phyloP scores from a whole-genome alignment of 1,140 invertebrate genomes.

The Eriocheir sinensis region DNA sequence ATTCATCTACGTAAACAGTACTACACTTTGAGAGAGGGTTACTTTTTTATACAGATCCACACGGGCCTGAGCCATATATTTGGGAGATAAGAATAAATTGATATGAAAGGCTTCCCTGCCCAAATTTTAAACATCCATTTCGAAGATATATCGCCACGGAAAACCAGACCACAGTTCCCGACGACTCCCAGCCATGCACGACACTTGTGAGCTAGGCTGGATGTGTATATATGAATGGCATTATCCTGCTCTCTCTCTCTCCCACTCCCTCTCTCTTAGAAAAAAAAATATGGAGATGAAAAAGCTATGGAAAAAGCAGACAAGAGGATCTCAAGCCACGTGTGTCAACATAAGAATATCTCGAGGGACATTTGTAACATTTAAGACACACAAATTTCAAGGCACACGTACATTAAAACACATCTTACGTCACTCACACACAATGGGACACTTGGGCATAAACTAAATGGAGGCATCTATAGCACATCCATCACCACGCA shows the following conservation, averaged over 20 bases:
- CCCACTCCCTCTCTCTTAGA: too few relatives aligned
- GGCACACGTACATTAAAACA: background rate
- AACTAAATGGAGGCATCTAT: constrained; percentile 11
- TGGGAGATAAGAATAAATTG: constrained; percentile 25
- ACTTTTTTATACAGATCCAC: constrained; percentile 18
- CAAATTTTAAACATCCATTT: constrained; percentile 26
- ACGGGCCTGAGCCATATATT: background rate
- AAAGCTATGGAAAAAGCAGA: constrained; percentile 25
- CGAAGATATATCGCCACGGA: constrained; percentile 5
- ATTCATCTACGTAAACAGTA: constrained; percentile 15
- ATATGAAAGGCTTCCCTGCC: constrained; percentile 22
- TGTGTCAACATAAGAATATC: background rate
- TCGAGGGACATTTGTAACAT: background rate
- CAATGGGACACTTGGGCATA: background rate
- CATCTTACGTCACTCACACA: background rate
- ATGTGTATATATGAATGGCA: constrained; percentile 2
- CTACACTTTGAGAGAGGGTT: constrained; percentile 4
- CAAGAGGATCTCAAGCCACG: background rate
- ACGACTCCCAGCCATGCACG: constrained; percentile 11
- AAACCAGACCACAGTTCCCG: constrained; percentile 20
- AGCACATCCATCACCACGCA: background rate
- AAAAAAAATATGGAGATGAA: background rate
- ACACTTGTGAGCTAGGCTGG: constrained; percentile 40
- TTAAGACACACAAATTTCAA: background rate
- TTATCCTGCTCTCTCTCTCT: too few relatives aligned